A percentile compares a stretch with the other conserved stretches of the same genome.
These are phyloP conservation scores for Ceratina calcarata DNA, from an alignment of 1,140 invertebrate species.

Conservation along the genomic window DNA sequence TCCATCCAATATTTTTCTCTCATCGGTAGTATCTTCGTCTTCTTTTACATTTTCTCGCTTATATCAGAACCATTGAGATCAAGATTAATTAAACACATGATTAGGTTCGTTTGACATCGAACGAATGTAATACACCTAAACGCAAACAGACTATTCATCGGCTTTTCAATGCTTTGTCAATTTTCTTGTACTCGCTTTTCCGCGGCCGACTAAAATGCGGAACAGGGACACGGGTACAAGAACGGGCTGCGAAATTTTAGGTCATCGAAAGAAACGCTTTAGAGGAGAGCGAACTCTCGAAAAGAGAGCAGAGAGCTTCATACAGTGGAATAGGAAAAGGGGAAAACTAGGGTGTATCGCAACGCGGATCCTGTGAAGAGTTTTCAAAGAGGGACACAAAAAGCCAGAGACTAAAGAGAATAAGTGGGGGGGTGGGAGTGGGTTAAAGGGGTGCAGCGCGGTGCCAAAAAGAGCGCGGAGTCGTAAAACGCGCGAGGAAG, in stretches of 20 bases:
- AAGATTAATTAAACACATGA: too few species aligned
- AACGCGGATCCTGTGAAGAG: conserved; percentile 9
- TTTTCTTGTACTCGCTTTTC: not conserved
- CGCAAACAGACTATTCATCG: too few species aligned
- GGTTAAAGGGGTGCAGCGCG: conserved; percentile 14
- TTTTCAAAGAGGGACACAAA: conserved; percentile 14
- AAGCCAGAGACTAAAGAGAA: not conserved
- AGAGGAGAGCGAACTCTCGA: not conserved
- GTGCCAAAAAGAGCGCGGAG: conserved; percentile 15
- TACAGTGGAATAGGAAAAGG: not conserved
- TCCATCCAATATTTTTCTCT: not conserved
- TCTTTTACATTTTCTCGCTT: not conserved
- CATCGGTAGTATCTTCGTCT: not conserved
- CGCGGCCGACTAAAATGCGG: not conserved
- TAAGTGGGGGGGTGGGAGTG: too few species aligned
- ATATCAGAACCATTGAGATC: too few species aligned
- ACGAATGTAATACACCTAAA: too few species aligned
- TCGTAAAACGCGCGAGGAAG: conserved; percentile 4
- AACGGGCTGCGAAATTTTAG: conserved; percentile 22
- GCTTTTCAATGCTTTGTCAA: too few species aligned
- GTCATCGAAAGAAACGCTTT: conserved; percentile 28
- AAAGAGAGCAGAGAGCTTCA: conserved; percentile 2
- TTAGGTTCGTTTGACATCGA: too few species aligned
- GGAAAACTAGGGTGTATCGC: not conserved
- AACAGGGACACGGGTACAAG: not conserved